phyloP scores from a whole-genome alignment of 2,113 vertebrate genomes.

The Gallinago media region DNA sequence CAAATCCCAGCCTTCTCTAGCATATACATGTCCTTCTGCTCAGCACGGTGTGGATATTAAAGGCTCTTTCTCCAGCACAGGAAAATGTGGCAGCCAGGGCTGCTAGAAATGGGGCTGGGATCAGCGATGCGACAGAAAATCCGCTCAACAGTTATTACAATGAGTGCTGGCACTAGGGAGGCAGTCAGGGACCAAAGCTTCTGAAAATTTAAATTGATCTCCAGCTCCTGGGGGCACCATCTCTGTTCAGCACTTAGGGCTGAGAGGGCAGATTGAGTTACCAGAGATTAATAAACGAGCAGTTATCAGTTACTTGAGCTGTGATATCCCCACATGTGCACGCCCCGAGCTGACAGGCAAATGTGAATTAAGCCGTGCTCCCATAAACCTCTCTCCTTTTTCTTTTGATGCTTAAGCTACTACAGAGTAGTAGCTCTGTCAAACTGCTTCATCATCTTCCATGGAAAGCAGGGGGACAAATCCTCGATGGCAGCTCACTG shows the following conservation, averaged over 20 bases:
- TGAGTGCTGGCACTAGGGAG: background rate
- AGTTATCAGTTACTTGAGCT: background rate
- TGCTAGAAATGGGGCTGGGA: background rate
- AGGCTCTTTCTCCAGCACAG: background rate
- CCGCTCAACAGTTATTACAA: background rate
- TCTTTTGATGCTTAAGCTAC: background rate
- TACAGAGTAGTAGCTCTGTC: background rate
- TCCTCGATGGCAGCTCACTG: background rate
- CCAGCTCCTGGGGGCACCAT: background rate
- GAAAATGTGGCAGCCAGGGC: background rate
- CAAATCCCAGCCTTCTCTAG: background rate
- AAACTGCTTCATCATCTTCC: background rate
- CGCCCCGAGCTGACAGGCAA: background rate
- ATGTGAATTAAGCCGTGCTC: background rate
- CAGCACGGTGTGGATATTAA: background rate
- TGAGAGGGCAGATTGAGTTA: conserved; percentile 15
- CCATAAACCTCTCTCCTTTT: background rate
- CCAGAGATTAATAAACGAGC: conserved; percentile 10
- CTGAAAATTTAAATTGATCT: conserved; percentile 11
- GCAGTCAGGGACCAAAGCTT: background rate
- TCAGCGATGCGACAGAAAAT: background rate
- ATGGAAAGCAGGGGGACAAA: background rate
- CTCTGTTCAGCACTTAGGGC: background rate
- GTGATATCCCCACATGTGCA: background rate
- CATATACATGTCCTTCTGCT: fast-evolving